phyloP scores from a whole-genome alignment of 2,888 invertebrate genomes.

The Xestoiulus laeticollis region DNA sequence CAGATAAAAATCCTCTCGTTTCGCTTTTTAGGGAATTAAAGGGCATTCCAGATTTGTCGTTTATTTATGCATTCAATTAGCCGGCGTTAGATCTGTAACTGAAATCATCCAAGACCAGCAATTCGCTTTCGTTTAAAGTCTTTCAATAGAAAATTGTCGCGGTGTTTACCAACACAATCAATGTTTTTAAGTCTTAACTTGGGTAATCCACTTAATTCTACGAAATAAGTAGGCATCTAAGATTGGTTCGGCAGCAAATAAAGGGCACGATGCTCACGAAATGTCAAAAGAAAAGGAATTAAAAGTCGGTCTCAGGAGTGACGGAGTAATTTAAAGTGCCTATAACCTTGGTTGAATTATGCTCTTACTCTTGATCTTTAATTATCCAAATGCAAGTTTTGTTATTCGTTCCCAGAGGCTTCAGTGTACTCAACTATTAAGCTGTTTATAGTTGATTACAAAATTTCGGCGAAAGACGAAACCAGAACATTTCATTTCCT shows the following conservation, averaged over 20 bases:
- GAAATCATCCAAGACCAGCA: background rate
- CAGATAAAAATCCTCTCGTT: background rate
- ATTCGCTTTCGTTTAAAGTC: background rate
- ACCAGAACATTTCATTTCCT: background rate
- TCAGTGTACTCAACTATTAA: background rate
- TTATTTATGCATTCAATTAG: constrained; percentile 18
- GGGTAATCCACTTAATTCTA: constrained; percentile 6
- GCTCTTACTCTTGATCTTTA: background rate
- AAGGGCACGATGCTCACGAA: background rate
- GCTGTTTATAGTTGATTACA: constrained; percentile 23
- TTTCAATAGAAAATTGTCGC: constrained; percentile 3
- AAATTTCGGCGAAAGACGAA: background rate
- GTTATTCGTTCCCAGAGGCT: constrained; percentile 6
- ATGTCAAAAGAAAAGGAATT: constrained; percentile 28
- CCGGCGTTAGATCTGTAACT: constrained; percentile 12
- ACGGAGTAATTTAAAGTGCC: background rate
- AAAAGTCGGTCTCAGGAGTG: constrained; percentile 15
- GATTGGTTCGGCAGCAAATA: background rate
- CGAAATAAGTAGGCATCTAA: background rate
- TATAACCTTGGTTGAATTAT: background rate
- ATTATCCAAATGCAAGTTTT: constrained; percentile 13
- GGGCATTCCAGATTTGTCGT: background rate
- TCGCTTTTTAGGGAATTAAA: constrained; percentile 30
- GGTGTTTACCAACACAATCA: constrained; percentile 35
- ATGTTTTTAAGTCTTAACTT: constrained; percentile 31